Evolutionary conservation across 2,797 vertebrate species (phyloP).

Genomic region (Peromyscus attwateri): DNA sequence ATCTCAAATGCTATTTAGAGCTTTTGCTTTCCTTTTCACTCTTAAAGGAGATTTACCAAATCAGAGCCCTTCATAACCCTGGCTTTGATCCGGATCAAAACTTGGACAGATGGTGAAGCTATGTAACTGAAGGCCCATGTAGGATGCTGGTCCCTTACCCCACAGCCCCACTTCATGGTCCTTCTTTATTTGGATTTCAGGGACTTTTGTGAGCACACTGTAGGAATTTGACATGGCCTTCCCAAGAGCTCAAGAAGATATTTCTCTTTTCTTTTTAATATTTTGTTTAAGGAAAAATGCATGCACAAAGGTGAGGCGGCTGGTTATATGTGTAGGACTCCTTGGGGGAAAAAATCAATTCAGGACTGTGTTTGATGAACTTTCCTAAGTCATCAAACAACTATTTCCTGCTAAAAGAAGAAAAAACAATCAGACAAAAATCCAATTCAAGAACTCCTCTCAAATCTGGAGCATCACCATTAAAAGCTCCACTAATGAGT

Average conservation of each 20-base stretch:
- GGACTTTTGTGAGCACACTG: not conserved
- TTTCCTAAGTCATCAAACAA: not conserved
- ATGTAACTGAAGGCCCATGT: accelerated
- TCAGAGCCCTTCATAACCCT: conserved; percentile 46
- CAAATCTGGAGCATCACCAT: not conserved
- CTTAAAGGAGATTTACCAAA: not conserved
- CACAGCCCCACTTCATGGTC: not conserved
- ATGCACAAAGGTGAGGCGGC: not conserved
- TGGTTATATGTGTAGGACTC: not conserved
- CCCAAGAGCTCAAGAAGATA: not conserved
- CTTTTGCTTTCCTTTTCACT: conserved; percentile 20
- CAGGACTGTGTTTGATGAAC: not conserved
- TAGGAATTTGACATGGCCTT: not conserved
- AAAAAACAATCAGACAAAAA: not conserved
- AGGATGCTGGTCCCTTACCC: not conserved
- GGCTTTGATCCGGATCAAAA: not conserved
- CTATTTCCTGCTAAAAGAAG: not conserved
- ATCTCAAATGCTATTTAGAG: not conserved
- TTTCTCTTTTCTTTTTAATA: not conserved
- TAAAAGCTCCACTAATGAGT: not conserved
- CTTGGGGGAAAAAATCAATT: not conserved
- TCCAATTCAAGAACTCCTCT: not conserved
- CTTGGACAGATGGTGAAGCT: not conserved
- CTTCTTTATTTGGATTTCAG: not conserved
- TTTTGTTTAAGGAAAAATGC: not conserved